Evolutionary conservation across 2,888 invertebrate species (phyloP).

Genomic region (Neuroscelio doddi): DNA sequence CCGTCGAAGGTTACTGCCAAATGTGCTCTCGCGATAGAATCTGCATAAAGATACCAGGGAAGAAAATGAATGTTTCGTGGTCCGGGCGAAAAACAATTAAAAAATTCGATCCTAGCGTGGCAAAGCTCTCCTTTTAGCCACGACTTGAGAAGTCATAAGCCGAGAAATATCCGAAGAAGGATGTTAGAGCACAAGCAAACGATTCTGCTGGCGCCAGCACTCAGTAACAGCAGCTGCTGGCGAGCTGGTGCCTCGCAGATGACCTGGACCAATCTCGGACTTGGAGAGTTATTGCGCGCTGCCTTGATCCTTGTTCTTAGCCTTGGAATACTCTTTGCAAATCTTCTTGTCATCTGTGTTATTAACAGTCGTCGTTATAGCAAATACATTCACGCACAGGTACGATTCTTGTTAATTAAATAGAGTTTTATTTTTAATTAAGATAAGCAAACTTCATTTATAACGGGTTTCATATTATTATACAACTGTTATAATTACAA

Average conservation of each 20-base stretch:
- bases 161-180: slow-evolving; percentile 58
- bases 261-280: slow-evolving; percentile 76
- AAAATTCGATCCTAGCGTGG: slow-evolving; percentile 14
- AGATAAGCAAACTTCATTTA: too few relatives aligned
- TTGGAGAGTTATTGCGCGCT: slow-evolving; percentile 84
- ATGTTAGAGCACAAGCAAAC: slow-evolving; percentile 81
- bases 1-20: slow-evolving; percentile 1
- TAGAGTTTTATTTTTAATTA: background rate
- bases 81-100: slow-evolving; percentile 12
- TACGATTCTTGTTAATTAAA: slow-evolving; percentile 64
- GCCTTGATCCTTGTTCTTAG: slow-evolving; percentile 84
- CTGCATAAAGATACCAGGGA: background rate
- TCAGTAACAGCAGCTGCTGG: slow-evolving; percentile 89
- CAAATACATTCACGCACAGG: slow-evolving; percentile 91
- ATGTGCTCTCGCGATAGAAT: slow-evolving; percentile 3
- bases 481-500: too few relatives aligned
- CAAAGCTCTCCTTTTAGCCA: slow-evolving; percentile 26
- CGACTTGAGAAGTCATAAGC: slow-evolving; percentile 13
- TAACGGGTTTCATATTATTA: too few relatives aligned
- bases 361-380: slow-evolving; percentile 88
- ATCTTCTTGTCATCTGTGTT: slow-evolving; percentile 85
- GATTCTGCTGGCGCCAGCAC: slow-evolving; percentile 84
- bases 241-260: slow-evolving; percentile 74
- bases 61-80: slow-evolving; percentile 12
- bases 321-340: slow-evolving; percentile 85